Percentiles rank a stretch among this genome's conserved stretches.
Evolutionary conservation across 92 coral and sea anemone genomes (phyloP).

Genomic region (Nematostella vectensis): DNA sequence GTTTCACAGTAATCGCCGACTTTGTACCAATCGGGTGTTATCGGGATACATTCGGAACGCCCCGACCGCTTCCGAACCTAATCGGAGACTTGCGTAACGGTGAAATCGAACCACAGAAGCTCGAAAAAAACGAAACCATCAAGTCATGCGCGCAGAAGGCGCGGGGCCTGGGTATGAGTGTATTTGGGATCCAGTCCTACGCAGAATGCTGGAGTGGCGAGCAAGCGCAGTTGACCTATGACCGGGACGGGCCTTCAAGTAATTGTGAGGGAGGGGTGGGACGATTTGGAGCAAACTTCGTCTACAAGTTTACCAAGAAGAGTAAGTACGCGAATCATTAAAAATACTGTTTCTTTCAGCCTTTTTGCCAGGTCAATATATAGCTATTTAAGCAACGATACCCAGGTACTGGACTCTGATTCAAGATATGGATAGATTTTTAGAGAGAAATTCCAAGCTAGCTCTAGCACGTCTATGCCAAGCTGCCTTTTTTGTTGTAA

Average conservation of each 20-base stretch:
- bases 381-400: no score
- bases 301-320: constrained; percentile 47
- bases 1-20: neutral
- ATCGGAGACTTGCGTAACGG: constrained; percentile 66
- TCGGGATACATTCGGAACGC: constrained; percentile 64
- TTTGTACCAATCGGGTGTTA: constrained; percentile 60
- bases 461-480: no score
- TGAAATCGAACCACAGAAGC: constrained; percentile 17
- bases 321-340: constrained; percentile 46
- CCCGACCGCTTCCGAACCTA: constrained; percentile 85
- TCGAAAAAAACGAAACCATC: constrained; percentile 48
- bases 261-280: constrained; percentile 62
- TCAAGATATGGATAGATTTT: no score
- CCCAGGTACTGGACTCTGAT: neutral
- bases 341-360: no score
- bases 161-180: constrained; percentile 21
- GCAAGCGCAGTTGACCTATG: constrained; percentile 47
- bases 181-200: constrained; percentile 58
- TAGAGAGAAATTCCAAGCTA: no score
- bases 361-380: no score
- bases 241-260: constrained; percentile 45
- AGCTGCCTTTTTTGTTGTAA: no score
- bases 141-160: constrained; percentile 64
- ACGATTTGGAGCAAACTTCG: constrained; percentile 54
- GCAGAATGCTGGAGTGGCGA: constrained; percentile 79